Conservation (phyloP, 2,888 invertebrate species). For the Archips crataeganus region DNA sequence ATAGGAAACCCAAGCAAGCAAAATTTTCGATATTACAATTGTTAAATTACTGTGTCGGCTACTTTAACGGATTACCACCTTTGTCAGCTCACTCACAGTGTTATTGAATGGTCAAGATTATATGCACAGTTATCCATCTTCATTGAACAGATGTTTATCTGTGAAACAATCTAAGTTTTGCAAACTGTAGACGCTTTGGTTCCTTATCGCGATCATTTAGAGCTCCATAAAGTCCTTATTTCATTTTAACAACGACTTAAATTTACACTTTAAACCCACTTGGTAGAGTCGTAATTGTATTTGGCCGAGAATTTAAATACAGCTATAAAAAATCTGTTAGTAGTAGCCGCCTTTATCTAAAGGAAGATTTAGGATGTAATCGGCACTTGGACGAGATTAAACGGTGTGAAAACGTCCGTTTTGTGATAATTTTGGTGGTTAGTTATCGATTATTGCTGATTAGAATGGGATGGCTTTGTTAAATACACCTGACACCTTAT, state of each 20-base stretch:
- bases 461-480: constrained; percentile 10
- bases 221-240: not conserved
- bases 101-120: constrained; percentile 64
- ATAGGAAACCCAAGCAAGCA: constrained; percentile 58
- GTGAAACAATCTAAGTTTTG: constrained; percentile 79
- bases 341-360: constrained; percentile 9
- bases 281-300: not conserved
- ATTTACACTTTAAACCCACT: not conserved
- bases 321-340: not conserved
- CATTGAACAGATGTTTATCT: constrained; percentile 80
- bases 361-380: constrained; percentile 17
- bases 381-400: constrained; percentile 40
- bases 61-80: constrained; percentile 80
- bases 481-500: not conserved
- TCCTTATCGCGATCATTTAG: constrained; percentile 38
- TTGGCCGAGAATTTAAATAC: not conserved
- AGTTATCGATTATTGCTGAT: constrained; percentile 17
- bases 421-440: constrained; percentile 21
- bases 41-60: constrained; percentile 73
- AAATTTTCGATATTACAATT: constrained; percentile 73
- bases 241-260: not conserved
- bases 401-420: constrained; percentile 38
- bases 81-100: constrained; percentile 57
- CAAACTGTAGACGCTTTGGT: constrained; percentile 63
- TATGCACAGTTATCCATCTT: constrained; percentile 74